phyloP scores from a whole-genome alignment of 2,888 invertebrate genomes.

The Pristionchus entomophagus region DNA sequence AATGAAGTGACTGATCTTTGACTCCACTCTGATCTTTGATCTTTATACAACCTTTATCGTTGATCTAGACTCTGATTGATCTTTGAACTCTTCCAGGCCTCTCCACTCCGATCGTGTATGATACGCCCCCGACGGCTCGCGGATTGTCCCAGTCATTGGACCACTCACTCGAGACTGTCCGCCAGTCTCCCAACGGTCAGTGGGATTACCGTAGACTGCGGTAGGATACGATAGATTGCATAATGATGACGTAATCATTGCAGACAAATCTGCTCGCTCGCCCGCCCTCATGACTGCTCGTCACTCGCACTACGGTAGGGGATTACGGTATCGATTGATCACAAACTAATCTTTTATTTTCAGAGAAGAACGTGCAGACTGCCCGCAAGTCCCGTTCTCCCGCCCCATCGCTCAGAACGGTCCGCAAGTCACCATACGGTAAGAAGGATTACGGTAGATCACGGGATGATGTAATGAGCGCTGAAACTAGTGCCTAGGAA shows the following conservation, averaged over 20 bases:
- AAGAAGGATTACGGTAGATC: neutral
- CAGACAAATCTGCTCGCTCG: too few relatives aligned
- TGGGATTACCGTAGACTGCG: too few relatives aligned
- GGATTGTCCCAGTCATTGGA: neutral
- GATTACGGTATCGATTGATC: neutral
- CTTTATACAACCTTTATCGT: too few relatives aligned
- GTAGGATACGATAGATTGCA: too few relatives aligned
- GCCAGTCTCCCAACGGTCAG: conserved; percentile 1
- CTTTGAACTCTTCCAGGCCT: too few relatives aligned
- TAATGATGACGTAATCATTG: too few relatives aligned
- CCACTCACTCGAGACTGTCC: neutral
- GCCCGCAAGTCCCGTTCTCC: neutral
- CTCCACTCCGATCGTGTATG: too few relatives aligned
- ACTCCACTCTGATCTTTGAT: too few relatives aligned
- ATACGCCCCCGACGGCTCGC: neutral
- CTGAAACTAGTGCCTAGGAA: too few relatives aligned
- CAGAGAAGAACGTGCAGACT: neutral
- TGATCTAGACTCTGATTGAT: too few relatives aligned
- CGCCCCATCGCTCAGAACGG: neutral
- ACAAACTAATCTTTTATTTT: too few relatives aligned
- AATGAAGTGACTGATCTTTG: too few relatives aligned
- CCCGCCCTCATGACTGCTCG: neutral
- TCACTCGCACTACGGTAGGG: neutral
- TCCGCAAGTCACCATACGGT: neutral
- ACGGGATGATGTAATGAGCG: neutral